phyloP scores from a whole-genome alignment of 2,888 invertebrate genomes.

The Microctonus brassicae region DNA sequence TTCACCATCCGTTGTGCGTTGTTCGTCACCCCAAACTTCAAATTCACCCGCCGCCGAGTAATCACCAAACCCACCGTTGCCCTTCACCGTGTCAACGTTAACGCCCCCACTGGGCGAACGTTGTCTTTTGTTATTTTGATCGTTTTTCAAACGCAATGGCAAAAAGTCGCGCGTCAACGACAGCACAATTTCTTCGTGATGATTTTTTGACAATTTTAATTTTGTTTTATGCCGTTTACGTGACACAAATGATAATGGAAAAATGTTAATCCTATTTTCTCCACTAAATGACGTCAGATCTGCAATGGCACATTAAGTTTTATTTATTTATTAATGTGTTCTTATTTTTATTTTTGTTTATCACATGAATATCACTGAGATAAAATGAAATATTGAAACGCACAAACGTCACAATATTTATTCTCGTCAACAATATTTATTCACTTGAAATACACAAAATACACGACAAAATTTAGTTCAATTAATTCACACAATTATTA shows the following conservation, averaged over 20 bases:
- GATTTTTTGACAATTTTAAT: constrained; percentile 36
- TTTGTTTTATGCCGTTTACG: constrained; percentile 28
- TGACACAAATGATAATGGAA: constrained; percentile 42
- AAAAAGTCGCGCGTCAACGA: constrained; percentile 44
- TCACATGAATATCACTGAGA: neutral
- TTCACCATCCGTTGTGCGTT: constrained; percentile 55
- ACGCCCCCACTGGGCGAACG: constrained; percentile 48
- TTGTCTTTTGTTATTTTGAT: constrained; percentile 31
- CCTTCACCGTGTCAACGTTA: constrained; percentile 65
- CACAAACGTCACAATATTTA: too few species aligned
- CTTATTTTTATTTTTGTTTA: too few species aligned
- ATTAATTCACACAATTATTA: constrained; percentile 1
- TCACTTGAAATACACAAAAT: neutral
- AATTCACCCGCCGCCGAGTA: constrained; percentile 68
- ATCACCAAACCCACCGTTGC: constrained; percentile 67
- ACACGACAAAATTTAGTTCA: constrained; percentile 15
- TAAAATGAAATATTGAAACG: neutral
- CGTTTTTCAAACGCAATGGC: constrained; percentile 37
- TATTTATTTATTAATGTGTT: neutral
- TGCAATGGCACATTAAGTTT: constrained; percentile 38
- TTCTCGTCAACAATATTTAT: too few species aligned
- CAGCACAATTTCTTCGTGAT: constrained; percentile 46
- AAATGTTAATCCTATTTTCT: constrained; percentile 44
- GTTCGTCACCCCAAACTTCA: constrained; percentile 68
- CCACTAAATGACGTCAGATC: constrained; percentile 43